Base-by-base conservation (phyloP, 2,113 vertebrate genomes). In the Rutilus rutilus region DNA sequence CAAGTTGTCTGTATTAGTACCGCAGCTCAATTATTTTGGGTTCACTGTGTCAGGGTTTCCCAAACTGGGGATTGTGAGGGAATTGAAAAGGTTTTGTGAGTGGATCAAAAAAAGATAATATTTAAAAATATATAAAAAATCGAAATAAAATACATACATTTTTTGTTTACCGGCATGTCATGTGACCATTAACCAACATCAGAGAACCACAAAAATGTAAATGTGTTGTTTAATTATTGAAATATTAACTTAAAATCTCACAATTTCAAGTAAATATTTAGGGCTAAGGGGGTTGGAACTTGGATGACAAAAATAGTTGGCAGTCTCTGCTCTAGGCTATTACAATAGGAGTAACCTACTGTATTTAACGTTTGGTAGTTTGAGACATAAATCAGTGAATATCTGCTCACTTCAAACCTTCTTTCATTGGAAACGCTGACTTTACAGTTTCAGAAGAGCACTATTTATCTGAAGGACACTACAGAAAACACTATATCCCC, bases 391-490 rank as follows among this genome's bases (percentile, higher is more conserved):
- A 62, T 80, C 39, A 12, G 62, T 33, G 17, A 82, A 52, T 69
- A 15, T 52, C 45, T 78, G 27, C 50, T 69, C 25, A 36, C 11
- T 67, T 52, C 5, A 27, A 80, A 82, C 62, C n/a, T 42, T 81
- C 17, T 69, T 30, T 80, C 60, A 54, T 23, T 52, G 42, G 45
- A 69, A 82, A 69, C 25, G 25, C 79, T 52, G 62, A 52, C 60
- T 5, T 36, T 69, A 82, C 45, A n/a, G 80, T 67, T 82, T 82
- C 45, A 78, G 79, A 86, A 85, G 65, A 87, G 77, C 78, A 78
- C 82, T 78, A 71, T 81, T 79, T 71, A 57, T 78, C 60, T 77
- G 52, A 86, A 89, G 82, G 88, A 71, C 85, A 27, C 50, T n/a
- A 50, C 6, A 67, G 9, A 27, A 84, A 88, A 62, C 30, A 36